Evolutionary conservation across 2,797 vertebrate species (phyloP).

Genomic region (Cyprinella venusta): DNA sequence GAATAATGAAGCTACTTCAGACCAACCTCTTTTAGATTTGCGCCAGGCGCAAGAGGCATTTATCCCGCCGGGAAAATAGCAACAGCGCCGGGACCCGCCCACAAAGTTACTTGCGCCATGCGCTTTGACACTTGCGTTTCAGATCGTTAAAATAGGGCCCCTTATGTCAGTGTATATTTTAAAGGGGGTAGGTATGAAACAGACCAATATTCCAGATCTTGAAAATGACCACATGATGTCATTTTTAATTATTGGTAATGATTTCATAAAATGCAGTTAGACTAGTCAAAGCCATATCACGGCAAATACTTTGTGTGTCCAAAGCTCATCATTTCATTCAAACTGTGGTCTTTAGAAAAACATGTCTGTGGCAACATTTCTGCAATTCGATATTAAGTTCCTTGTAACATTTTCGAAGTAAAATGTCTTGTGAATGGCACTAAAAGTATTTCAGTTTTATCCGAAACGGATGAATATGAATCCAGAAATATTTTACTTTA

Average conservation of each 20-base stretch:
- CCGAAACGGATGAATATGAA: neutral
- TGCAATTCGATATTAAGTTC: neutral
- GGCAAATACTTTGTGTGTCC: neutral
- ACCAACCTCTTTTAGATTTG: no score
- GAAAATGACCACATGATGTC: neutral
- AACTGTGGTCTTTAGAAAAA: neutral
- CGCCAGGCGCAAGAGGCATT: no score
- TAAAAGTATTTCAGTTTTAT: neutral
- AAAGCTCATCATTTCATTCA: neutral
- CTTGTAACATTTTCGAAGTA: neutral
- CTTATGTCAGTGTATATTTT: neutral
- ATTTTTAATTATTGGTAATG: neutral
- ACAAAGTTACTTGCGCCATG: no score
- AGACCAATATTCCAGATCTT: neutral
- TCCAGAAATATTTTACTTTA: no score
- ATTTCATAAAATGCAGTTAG: neutral
- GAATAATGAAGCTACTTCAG: no score
- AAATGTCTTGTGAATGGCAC: no score
- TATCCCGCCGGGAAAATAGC: no score
- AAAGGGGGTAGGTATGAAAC: neutral
- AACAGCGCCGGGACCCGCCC: no score
- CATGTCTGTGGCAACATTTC: neutral
- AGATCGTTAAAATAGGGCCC: no score
- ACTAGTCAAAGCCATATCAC: neutral
- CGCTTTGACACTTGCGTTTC: no score